Evolutionary conservation across 30 jellyfish, hydroid and myxozoan species (phyloP).

Genomic region (Pseudorhiza aurosa): DNA sequence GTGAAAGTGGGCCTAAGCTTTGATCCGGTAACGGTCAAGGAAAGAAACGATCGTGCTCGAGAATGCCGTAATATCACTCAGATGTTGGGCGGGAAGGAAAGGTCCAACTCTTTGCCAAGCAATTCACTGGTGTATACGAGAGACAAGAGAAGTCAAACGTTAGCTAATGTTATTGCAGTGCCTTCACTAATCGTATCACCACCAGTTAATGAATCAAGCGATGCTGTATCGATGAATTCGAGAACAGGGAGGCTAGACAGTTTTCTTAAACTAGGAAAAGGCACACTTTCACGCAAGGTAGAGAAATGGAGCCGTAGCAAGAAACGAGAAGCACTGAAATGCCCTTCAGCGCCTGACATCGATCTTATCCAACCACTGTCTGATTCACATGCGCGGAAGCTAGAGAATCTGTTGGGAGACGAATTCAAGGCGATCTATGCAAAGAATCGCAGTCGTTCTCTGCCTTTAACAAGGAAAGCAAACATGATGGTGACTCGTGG

Average conservation of each 20-base stretch:
- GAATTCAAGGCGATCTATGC: slow-evolving; percentile 36
- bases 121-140: not conserved
- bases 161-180: not conserved
- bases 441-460: slow-evolving; percentile 33
- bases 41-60: slow-evolving; percentile 42
- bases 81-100: slow-evolving; percentile 17
- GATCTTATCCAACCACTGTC: not conserved
- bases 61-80: slow-evolving; percentile 18
- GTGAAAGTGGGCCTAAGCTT: slow-evolving; percentile 74
- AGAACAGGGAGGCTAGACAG: not conserved
- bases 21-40: slow-evolving; percentile 64
- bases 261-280: slow-evolving; percentile 9
- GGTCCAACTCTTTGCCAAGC: slow-evolving; percentile 40
- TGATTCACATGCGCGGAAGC: slow-evolving; percentile 21
- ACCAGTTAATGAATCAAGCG: slow-evolving; percentile 2
- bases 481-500: not conserved
- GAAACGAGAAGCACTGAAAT: not conserved
- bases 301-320: not conserved
- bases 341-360: slow-evolving; percentile 17
- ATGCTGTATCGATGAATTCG: not conserved
- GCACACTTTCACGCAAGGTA: slow-evolving; percentile 18
- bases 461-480: slow-evolving; percentile 41
- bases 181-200: slow-evolving; percentile 57
- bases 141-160: slow-evolving; percentile 1
- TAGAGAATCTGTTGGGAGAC: slow-evolving; percentile 45